phyloP scores from a whole-genome alignment of 1,140 invertebrate species.

The Philopotamus ludificatus region DNA sequence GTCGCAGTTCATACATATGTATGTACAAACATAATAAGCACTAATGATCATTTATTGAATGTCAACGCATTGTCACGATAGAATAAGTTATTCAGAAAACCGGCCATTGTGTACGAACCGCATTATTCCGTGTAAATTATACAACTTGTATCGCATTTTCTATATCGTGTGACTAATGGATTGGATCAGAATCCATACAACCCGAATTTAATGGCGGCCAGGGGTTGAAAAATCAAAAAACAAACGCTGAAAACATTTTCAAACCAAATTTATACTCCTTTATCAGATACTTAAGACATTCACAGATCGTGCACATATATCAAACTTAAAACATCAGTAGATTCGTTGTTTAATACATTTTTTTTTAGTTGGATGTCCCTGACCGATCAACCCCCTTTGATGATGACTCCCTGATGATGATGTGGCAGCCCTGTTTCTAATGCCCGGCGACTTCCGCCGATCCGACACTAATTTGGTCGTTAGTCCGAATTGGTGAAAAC shows the following conservation, averaged over 20 bases:
- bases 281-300: too few relatives aligned
- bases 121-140: slow-evolving; percentile 25
- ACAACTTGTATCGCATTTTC: slow-evolving; percentile 30
- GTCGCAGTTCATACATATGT: background rate
- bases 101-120: slow-evolving; percentile 21
- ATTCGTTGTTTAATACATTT: too few relatives aligned
- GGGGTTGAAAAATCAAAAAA: too few relatives aligned
- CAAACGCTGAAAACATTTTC: too few relatives aligned
- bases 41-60: slow-evolving; percentile 34
- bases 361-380: too few relatives aligned
- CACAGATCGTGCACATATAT: too few relatives aligned
- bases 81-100: slow-evolving; percentile 28
- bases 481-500: slow-evolving; percentile 10
- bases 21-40: slow-evolving; percentile 16
- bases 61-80: slow-evolving; percentile 35
- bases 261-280: too few relatives aligned
- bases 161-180: slow-evolving; percentile 29
- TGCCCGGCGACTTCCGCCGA: background rate
- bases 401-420: background rate
- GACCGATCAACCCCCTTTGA: background rate
- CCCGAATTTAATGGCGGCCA: too few relatives aligned
- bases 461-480: slow-evolving; percentile 4
- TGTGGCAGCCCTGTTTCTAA: background rate
- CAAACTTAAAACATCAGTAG: too few relatives aligned
- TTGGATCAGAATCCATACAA: slow-evolving; percentile 11